Conservation (phyloP, 2,797 vertebrate species). For the Sparus aurata region DNA sequence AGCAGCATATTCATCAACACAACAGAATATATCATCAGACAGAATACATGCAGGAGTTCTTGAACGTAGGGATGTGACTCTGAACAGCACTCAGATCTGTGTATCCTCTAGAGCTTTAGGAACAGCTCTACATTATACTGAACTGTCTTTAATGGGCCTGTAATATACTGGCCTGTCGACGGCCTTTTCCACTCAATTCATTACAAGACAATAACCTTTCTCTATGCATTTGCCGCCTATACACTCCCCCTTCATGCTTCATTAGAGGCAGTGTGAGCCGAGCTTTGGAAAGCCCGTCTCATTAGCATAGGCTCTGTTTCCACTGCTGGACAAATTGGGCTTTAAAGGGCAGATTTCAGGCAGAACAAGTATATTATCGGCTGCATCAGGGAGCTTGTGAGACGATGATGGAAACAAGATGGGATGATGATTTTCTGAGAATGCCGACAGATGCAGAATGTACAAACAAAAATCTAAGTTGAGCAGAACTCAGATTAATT, state of each 20-base stretch:
- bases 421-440: not conserved
- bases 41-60: not conserved
- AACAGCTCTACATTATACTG: constrained; percentile 83
- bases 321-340: constrained; percentile 73
- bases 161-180: constrained; percentile 94
- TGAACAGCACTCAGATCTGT: constrained; percentile 16
- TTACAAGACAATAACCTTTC: constrained; percentile 98
- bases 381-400: constrained; percentile 24
- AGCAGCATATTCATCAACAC: not conserved
- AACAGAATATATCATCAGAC: not conserved
- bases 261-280: constrained; percentile 94
- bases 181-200: constrained; percentile 99
- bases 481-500: not conserved
- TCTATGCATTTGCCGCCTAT: constrained; percentile 69
- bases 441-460: constrained; percentile 9
- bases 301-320: constrained; percentile 88
- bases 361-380: constrained; percentile 58
- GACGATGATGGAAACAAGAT: constrained; percentile 26
- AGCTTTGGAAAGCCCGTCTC: constrained; percentile 87
- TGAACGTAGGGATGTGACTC: not conserved
- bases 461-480: not conserved
- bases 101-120: constrained; percentile 51
- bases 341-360: constrained; percentile 65
- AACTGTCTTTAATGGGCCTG: constrained; percentile 89
- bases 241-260: constrained; percentile 89